A percentile compares a stretch with the other conserved stretches of the same genome.
These are phyloP conservation scores for Podarcis cretensis DNA, from an alignment of 2,113 vertebrate species.

Conservation along the genomic window DNA sequence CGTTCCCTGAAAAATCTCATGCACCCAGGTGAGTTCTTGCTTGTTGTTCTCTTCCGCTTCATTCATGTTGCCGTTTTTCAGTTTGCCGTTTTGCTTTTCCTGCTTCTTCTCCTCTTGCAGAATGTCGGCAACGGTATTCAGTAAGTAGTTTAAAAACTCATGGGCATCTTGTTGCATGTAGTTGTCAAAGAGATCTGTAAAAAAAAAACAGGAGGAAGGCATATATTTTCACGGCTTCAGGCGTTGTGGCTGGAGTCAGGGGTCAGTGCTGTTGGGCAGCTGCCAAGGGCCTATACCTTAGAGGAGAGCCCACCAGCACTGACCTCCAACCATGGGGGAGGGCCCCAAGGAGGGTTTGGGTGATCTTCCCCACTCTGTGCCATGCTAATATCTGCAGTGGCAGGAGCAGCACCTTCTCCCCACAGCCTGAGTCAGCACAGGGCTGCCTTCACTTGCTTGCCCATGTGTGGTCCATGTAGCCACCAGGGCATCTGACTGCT, in stretches of 20 bases:
- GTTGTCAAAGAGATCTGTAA: conserved; percentile 96
- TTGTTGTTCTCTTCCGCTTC: conserved; percentile 88
- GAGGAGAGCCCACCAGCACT: too few species aligned
- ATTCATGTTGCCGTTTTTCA: conserved; percentile 90
- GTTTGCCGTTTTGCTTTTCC: conserved; percentile 93
- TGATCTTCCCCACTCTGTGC: too few species aligned
- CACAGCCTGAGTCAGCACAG: background rate
- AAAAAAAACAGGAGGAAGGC: conserved; percentile 46
- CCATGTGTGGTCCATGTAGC: too few species aligned
- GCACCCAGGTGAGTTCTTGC: conserved; percentile 95
- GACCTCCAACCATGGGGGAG: too few species aligned
- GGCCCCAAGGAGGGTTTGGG: too few species aligned
- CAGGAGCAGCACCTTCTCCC: background rate
- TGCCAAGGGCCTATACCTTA: too few species aligned
- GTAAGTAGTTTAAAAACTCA: conserved; percentile 97
- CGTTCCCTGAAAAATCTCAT: conserved; percentile 98
- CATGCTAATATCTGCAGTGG: too few species aligned
- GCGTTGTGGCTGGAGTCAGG: too few species aligned
- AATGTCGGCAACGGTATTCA: conserved; percentile 98
- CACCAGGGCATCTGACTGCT: too few species aligned
- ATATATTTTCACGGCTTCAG: background rate
- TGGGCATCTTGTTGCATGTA: conserved; percentile 99
- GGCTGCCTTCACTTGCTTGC: background rate
- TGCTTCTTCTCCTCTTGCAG: conserved; percentile 98
- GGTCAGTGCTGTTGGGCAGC: too few species aligned